Conservation (phyloP, 2,797 vertebrate species). For the Eulemur coronatus region DNA sequence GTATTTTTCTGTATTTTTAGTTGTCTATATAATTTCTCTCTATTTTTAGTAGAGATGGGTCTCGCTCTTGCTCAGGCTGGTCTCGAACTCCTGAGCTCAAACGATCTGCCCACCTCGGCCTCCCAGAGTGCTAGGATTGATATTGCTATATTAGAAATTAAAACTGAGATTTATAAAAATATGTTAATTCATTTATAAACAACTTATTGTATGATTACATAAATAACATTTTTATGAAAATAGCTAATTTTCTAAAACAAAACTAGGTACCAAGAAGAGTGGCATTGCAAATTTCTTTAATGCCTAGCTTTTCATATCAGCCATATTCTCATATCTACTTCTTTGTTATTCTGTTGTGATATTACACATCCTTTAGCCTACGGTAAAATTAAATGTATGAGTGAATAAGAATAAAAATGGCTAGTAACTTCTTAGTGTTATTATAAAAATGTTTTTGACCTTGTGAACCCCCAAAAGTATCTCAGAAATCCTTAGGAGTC, state of each 20-base stretch:
- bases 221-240: slow-evolving; percentile 8
- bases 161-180: not conserved
- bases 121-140: no score
- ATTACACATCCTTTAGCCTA: not conserved
- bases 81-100: no score
- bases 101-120: no score
- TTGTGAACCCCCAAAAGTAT: not conserved
- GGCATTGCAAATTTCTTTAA: not conserved
- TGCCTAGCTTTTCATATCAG: not conserved
- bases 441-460: not conserved
- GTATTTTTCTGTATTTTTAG: no score
- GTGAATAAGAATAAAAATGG: not conserved
- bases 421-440: not conserved
- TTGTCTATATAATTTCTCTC: no score
- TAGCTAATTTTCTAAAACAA: not conserved
- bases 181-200: not conserved
- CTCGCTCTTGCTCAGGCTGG: no score
- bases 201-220: not conserved
- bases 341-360: not conserved
- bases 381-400: not conserved
- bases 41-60: no score
- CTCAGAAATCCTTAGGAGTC: not conserved
- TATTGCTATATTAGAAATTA: slow-evolving; percentile 14
- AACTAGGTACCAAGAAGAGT: not conserved
- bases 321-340: not conserved